These are phyloP conservation scores for Hetaerina titia DNA, from an alignment of 2,888 invertebrate species.

Conservation along the genomic window DNA sequence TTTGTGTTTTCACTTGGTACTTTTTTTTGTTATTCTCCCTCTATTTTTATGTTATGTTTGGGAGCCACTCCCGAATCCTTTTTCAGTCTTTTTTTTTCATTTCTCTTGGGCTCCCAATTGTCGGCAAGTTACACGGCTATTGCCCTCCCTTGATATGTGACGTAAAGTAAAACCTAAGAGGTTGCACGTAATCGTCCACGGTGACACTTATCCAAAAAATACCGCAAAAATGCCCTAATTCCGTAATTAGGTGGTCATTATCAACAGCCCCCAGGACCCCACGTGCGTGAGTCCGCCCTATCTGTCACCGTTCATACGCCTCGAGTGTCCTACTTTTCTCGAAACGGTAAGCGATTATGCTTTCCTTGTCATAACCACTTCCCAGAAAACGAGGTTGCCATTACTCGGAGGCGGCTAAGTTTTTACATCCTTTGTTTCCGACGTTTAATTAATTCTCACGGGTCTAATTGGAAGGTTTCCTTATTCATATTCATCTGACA, in stretches of 20 bases:
- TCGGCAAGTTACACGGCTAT: no score
- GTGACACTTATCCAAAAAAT: background rate
- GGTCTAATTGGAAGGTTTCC: background rate
- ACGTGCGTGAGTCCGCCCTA: background rate
- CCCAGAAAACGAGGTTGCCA: slow-evolving; percentile 1
- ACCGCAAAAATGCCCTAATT: background rate
- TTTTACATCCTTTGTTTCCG: background rate
- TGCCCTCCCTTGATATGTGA: no score
- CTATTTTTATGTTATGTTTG: no score
- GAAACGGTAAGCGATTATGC: background rate
- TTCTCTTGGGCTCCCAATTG: no score
- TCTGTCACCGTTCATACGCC: background rate
- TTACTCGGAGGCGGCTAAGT: background rate
- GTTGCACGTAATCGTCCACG: no score
- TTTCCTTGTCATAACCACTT: slow-evolving; percentile 16
- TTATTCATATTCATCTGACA: background rate
- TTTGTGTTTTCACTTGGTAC: no score
- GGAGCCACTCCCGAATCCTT: no score
- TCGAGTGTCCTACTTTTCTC: background rate
- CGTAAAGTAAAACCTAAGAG: no score
- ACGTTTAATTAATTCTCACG: slow-evolving; percentile 6
- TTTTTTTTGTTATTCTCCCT: no score
- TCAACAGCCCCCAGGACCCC: background rate
- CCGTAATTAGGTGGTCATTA: background rate
- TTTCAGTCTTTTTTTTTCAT: no score